These are phyloP conservation scores for Typhlomys cinereus DNA, from an alignment of 2,113 vertebrate genomes.

Conservation along the genomic window DNA sequence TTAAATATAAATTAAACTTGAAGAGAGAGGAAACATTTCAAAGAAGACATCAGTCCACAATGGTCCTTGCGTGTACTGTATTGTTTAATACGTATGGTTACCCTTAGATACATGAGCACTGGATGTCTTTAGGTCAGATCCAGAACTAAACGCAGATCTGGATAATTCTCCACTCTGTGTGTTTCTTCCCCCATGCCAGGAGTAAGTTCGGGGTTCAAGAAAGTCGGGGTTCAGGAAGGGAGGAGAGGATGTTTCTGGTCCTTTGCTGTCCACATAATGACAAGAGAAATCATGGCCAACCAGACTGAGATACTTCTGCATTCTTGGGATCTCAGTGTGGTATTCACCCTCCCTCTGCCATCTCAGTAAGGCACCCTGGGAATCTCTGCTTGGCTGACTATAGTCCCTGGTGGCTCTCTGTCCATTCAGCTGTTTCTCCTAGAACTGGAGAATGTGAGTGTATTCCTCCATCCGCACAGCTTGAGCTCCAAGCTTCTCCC, in stretches of 20 bases:
- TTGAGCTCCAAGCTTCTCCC: not conserved
- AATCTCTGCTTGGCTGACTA: not conserved
- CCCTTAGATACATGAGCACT: not conserved
- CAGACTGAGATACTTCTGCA: not conserved
- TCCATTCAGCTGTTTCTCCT: not conserved
- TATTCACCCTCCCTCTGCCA: no score
- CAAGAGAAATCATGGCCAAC: not conserved
- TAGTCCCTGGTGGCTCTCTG: not conserved
- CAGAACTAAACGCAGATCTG: not conserved
- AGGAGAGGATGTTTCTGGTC: not conserved
- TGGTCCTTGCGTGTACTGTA: not conserved
- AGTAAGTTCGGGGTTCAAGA: not conserved
- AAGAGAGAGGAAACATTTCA: not conserved
- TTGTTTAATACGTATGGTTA: not conserved
- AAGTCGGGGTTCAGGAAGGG: not conserved
- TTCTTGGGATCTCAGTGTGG: not conserved
- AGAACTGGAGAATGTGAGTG: not conserved
- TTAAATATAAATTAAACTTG: not conserved
- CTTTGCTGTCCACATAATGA: not conserved
- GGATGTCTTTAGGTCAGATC: not conserved
- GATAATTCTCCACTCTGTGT: not conserved
- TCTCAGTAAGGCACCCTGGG: not conserved
- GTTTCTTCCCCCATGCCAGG: not conserved
- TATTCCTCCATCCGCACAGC: not conserved
- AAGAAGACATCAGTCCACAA: not conserved